Conservation (phyloP, 2,888 invertebrate genomes). For the Coremacera marginata region DNA sequence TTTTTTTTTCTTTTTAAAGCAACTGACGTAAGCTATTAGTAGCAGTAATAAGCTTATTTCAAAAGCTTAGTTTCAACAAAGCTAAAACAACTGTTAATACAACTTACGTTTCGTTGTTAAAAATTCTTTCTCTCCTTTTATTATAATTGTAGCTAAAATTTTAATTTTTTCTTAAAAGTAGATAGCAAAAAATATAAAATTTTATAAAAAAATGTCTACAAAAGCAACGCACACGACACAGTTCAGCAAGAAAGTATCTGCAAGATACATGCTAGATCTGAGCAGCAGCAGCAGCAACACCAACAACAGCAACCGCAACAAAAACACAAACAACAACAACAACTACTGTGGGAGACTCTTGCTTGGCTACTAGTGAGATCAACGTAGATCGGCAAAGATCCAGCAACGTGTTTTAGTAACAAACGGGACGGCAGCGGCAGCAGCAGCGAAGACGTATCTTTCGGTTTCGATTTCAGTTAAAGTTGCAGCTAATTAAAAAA, state of each 20-base stretch:
- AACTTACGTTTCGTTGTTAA: no score
- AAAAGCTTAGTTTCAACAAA: no score
- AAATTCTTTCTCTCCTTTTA: no score
- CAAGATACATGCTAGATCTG: slow-evolving; percentile 4
- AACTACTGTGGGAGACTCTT: neutral
- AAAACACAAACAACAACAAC: neutral
- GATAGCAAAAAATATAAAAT: neutral
- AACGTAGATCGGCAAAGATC: slow-evolving; percentile 19
- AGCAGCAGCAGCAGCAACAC: neutral
- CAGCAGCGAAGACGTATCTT: neutral
- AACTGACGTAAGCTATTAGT: no score
- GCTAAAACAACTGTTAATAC: no score
- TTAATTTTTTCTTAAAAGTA: no score
- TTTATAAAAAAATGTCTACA: neutral
- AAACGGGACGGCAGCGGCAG: slow-evolving; percentile 4
- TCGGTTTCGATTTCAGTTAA: slow-evolving; percentile 8
- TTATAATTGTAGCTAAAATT: neutral
- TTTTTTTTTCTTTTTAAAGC: no score
- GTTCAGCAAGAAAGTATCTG: neutral
- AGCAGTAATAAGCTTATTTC: no score
- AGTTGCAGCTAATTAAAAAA: neutral
- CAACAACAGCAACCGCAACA: neutral
- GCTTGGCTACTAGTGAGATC: slow-evolving; percentile 5
- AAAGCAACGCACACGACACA: neutral
- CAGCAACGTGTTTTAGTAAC: slow-evolving; percentile 31